Evolutionary conservation across 1,140 invertebrate genomes (phyloP).

Genomic region (Littorina saxatilis): DNA sequence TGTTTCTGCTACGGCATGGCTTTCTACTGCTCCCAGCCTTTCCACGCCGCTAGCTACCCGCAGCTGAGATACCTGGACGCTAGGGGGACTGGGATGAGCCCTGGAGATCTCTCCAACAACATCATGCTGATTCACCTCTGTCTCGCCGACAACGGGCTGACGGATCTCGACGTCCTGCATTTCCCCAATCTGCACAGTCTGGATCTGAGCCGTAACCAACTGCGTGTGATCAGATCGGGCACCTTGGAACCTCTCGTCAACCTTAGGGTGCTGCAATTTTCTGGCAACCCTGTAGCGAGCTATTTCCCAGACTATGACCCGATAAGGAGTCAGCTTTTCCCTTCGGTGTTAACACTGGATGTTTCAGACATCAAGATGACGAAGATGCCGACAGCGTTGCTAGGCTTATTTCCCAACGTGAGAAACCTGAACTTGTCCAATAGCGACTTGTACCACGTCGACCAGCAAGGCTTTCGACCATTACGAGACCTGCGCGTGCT

Average conservation of each 20-base stretch:
- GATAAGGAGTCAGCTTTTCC: neutral
- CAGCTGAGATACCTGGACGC: neutral
- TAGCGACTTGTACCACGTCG: neutral
- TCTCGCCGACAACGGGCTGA: neutral
- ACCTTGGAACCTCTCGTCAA: neutral
- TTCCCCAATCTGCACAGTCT: neutral
- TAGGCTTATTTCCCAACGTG: conserved; percentile 23
- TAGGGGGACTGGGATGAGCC: neutral
- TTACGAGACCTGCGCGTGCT: neutral
- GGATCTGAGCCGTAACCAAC: conserved; percentile 37
- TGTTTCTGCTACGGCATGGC: neutral
- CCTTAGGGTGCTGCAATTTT: conserved; percentile 25
- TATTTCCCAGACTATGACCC: conserved; percentile 2
- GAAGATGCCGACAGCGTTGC: neutral
- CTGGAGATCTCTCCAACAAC: neutral
- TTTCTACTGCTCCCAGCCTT: neutral
- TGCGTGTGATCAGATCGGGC: neutral
- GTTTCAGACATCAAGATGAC: conserved; percentile 3
- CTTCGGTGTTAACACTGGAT: neutral
- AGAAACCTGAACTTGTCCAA: conserved; percentile 1
- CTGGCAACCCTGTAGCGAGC: neutral
- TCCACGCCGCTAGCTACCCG: neutral
- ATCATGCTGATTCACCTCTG: neutral
- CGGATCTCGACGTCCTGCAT: neutral
- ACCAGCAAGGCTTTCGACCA: neutral